Evolutionary conservation across 2,888 invertebrate species (phyloP).

Genomic region (Caenorhabditis afra): DNA sequence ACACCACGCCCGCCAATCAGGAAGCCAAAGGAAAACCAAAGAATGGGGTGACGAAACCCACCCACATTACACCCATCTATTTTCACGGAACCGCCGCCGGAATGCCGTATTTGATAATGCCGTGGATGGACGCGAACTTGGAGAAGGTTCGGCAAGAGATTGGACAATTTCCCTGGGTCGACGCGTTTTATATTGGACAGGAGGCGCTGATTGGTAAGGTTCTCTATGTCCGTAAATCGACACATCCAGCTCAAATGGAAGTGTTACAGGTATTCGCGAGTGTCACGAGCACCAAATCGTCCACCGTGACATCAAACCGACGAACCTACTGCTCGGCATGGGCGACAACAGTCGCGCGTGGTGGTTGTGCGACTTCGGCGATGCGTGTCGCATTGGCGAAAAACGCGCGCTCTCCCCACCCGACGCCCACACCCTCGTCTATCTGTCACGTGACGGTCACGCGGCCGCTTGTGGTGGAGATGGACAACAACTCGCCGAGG

Average conservation of each 20-base stretch:
- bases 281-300: conserved; percentile 29
- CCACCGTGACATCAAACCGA: conserved; percentile 59
- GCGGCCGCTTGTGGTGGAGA: too few species aligned
- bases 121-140: conserved; percentile 34
- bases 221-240: too few species aligned
- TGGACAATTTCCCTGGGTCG: conserved; percentile 5
- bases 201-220: conserved; percentile 36
- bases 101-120: conserved; percentile 34
- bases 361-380: conserved; percentile 52
- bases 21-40: background rate
- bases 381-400: conserved; percentile 32
- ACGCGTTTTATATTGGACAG: conserved; percentile 39
- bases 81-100: conserved; percentile 20
- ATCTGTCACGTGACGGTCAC: conserved; percentile 35
- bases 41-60: conserved; percentile 3
- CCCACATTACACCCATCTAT: conserved; percentile 16
- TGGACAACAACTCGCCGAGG: too few species aligned
- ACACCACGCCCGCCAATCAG: too few species aligned
- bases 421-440: conserved; percentile 43
- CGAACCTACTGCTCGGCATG: conserved; percentile 32
- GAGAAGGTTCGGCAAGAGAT: conserved; percentile 41
- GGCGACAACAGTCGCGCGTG: conserved; percentile 15
- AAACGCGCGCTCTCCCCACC: conserved; percentile 26
- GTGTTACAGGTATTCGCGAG: conserved; percentile 24
- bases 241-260: too few species aligned